phyloP scores from a whole-genome alignment of 35 echinoderm and acorn worm species.

The Acanthaster planci region DNA sequence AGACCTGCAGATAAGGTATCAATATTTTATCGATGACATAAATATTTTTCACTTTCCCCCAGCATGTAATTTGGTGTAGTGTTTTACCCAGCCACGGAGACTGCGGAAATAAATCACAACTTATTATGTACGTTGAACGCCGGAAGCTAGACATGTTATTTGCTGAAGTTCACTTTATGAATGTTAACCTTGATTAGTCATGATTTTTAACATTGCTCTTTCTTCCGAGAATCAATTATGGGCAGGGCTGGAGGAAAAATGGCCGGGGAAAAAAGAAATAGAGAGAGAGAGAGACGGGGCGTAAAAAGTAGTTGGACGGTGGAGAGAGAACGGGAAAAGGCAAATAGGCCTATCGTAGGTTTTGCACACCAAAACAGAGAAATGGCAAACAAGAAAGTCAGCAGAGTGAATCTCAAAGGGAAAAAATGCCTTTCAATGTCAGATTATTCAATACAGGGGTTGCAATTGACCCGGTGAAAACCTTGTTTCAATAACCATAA shows the following conservation, averaged over 20 bases:
- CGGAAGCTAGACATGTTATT: constrained; percentile 15
- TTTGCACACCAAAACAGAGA: no score
- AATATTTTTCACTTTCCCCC: not conserved
- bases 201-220: constrained; percentile 33
- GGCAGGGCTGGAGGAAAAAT: not conserved
- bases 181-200: constrained; percentile 29
- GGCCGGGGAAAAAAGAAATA: no score
- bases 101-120: constrained; percentile 11
- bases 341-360: no score
- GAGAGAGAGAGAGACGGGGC: no score
- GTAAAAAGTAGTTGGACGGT: no score
- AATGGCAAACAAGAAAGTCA: no score
- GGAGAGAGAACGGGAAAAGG: no score
- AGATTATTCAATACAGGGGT: no score
- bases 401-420: no score
- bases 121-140: constrained; percentile 13
- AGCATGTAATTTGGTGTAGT: constrained; percentile 1
- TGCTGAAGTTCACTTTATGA: constrained; percentile 30
- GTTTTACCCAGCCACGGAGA: not conserved
- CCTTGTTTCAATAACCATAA: no score
- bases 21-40: constrained; percentile 5
- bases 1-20: not conserved
- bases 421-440: no score
- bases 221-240: constrained; percentile 17
- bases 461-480: no score